Base-by-base conservation (phyloP, 2,797 vertebrate species). In the Pipistrellus pipistrellus region DNA sequence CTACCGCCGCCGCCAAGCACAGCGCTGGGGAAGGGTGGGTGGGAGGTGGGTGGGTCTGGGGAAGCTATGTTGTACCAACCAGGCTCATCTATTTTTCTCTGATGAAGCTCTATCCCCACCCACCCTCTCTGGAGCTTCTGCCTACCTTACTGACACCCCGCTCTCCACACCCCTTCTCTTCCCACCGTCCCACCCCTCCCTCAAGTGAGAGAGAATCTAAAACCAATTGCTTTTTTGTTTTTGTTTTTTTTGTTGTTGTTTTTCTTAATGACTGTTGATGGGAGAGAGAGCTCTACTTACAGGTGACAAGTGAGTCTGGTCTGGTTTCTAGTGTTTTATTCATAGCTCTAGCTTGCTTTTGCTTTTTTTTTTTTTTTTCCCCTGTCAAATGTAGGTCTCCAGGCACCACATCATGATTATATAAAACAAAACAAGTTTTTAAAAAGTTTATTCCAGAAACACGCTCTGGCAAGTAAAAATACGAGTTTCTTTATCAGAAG, bases 361-460 rank as follows among this genome's bases (percentile, higher is more conserved):
- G 84, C 76, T 53, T 51, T 51, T 51, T 18, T 18, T 53, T 53
- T 53, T 53, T 53, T 18, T 18, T 53, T 53, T 21, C 21, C 2
- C 7, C 76, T 88, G 30, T 84, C 57, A 91, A 95, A 96, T 96
- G 76, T 90, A 89, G 84, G 89, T 96, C 93, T 92, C 83, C 83
- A 93, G 91, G 48, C 59, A 92, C 78, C 53, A 85, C 85, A 92
- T 89, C 80, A 85, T 72, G 7, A 66, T 96, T 96, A 96, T 21
- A 81, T 96, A 97, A 97, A 96, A 55, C 35, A 80, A 92, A 97
- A 82, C 51, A 94, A 97, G 80, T 96, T 97, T 93, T 27, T 44
- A 44, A 62, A 96, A 96, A 97, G 96, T 97, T 96, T 92, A 93
- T 94, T 82, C 82, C 84, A 51, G 95, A 77, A 88, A 85, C 32